Percentiles rank a stretch among this genome's conserved stretches.
Evolutionary conservation across 2,113 vertebrate genomes (phyloP).

Genomic region (Silurus glanis): DNA sequence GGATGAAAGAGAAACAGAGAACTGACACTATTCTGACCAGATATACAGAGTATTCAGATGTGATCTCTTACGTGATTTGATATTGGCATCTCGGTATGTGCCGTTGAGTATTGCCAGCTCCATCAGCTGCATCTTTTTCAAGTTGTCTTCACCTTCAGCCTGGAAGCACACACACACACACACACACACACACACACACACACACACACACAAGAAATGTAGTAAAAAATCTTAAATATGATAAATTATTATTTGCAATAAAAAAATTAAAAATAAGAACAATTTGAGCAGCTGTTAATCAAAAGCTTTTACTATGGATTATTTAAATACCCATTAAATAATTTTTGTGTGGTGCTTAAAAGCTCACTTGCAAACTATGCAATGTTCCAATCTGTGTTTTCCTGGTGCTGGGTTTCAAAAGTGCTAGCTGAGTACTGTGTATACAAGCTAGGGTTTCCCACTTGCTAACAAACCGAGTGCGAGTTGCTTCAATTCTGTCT

Average conservation of each 20-base stretch:
- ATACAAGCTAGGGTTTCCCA: constrained; percentile 60
- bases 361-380: neutral
- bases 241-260: neutral
- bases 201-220: neutral
- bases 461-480: constrained; percentile 61
- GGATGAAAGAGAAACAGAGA: constrained; percentile 48
- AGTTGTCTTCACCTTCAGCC: constrained; percentile 98
- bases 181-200: constrained; percentile 47
- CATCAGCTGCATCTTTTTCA: constrained; percentile 99
- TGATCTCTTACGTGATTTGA: constrained; percentile 94
- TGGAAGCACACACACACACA: constrained; percentile 59
- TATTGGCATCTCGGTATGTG: constrained; percentile 98
- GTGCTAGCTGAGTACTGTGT: neutral
- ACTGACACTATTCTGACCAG: constrained; percentile 20
- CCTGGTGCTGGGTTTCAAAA: constrained; percentile 52
- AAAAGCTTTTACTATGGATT: neutral
- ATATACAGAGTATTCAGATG: constrained; percentile 47
- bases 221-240: neutral
- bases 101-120: constrained; percentile 98
- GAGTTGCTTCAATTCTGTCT: constrained; percentile 63
- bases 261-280: neutral
- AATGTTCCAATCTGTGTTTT: constrained; percentile 14
- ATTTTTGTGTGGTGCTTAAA: neutral
- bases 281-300: neutral
- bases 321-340: constrained; percentile 4